Evolutionary conservation across 1,140 invertebrate species (phyloP), one percentile per base, ranked within the genome.

Genomic region (Drosophila obscura): DNA sequence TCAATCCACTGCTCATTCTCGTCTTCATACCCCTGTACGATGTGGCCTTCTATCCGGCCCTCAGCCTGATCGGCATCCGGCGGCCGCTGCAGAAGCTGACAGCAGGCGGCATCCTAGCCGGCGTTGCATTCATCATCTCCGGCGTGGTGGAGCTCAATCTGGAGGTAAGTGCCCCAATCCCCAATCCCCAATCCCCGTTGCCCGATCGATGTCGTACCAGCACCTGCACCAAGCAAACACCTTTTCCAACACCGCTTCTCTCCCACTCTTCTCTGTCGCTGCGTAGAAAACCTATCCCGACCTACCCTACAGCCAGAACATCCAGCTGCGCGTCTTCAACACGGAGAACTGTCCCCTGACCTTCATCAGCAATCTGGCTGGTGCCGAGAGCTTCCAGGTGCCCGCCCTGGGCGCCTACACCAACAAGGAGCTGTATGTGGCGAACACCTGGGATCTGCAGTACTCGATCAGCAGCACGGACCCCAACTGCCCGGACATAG

Each of bases 41-140:
- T 92, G 92, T 94, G 68, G 92, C 92, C 2, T 66, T 97, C 41
- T 97, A 97, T 92, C 94, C 94, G 0, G 8, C 92, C 0, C 78
- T 95, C 24, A 83, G 76, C 0, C 94, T 94, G 63, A 77, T 94
- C 9, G 88, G 92, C 92, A 93, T 89, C 73, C 28, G 91, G 88
- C 58, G 90, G 48, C 92, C 94, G 62, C 91, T 94, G 59, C 91
- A 94, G 46, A 93, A 94, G 64, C 92, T 96, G 4, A 94, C 92
- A 24, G 92, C 89, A 52, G 98, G 98, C 26, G 97, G 98, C 56
- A 74, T 98, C 13, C 91, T 99, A 3, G 97, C 97, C 8, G 95
- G 95, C 5, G 31, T 95, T 4, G 95, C 98, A 1, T 99, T 99
- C 91, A 90, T 97, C n/a, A 93, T 98, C 39, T 97, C 98, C 15